Percentiles rank a stretch among this genome's conserved stretches.
Conservation (phyloP, 37 sponge, comb jelly and placozoan genomes). For the Beroe forskalii region DNA sequence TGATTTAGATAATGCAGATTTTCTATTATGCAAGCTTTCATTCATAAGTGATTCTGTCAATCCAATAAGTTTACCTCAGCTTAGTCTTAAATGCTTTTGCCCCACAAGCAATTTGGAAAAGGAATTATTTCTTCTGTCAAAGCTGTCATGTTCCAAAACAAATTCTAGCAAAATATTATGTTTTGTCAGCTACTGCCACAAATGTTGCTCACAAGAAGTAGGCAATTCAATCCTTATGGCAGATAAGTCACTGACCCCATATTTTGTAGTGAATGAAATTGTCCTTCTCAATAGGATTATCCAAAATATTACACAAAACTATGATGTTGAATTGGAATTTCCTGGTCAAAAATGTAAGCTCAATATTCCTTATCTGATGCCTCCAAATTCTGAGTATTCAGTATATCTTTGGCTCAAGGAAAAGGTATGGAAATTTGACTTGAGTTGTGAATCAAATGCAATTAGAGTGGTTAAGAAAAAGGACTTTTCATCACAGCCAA, state of each 20-base stretch:
- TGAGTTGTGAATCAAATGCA: not conserved
- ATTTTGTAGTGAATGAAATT: not conserved
- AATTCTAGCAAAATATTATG: not conserved
- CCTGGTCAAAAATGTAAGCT: not conserved
- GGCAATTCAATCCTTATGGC: not conserved
- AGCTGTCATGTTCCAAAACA: not conserved
- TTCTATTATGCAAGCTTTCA: not conserved
- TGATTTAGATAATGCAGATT: not conserved
- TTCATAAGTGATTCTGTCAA: not conserved
- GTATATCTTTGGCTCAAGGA: not conserved
- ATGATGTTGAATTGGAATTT: not conserved
- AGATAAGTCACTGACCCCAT: not conserved
- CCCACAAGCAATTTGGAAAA: not conserved
- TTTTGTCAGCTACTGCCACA: not conserved
- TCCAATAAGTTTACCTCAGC: not conserved
- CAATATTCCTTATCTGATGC: not conserved
- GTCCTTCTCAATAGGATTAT: not conserved
- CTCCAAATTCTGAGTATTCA: not conserved
- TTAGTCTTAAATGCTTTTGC: constrained; percentile 7
- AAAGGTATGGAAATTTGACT: not conserved
- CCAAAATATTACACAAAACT: not conserved
- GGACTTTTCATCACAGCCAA: not conserved
- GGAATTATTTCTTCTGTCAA: not conserved
- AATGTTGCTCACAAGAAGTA: not conserved
- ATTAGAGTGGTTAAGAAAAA: not conserved